These are phyloP conservation scores for Cinclus cinclus DNA, from an alignment of 2,113 vertebrate genomes.

Conservation along the genomic window DNA sequence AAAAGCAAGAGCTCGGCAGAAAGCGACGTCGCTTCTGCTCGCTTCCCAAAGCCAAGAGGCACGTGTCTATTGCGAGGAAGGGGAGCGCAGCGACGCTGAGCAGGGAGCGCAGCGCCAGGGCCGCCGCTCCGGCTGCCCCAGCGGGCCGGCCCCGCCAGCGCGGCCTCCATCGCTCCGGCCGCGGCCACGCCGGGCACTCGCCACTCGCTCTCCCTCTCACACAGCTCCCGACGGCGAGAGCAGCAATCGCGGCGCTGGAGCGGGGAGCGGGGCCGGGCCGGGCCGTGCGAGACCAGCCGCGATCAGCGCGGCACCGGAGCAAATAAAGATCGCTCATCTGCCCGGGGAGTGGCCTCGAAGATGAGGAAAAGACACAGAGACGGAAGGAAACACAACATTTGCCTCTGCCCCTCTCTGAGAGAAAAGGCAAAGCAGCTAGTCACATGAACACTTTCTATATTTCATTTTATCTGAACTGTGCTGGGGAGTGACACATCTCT, in stretches of 20 bases:
- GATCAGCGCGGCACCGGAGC: not conserved
- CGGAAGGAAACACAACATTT: not conserved
- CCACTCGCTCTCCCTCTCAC: too few relatives aligned
- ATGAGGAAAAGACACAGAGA: not conserved
- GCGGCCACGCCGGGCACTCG: too few relatives aligned
- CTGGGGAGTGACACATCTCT: not conserved
- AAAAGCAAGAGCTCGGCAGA: not conserved
- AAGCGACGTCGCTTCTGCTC: rapidly evolving
- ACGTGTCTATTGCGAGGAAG: not conserved
- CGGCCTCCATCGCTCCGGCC: too few relatives aligned
- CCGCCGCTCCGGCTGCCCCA: not conserved
- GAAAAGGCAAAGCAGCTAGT: not conserved
- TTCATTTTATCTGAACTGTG: not conserved
- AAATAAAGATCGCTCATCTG: not conserved
- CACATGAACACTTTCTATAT: not conserved
- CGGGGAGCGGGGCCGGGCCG: rapidly evolving
- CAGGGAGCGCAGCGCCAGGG: not conserved
- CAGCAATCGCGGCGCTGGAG: not conserved
- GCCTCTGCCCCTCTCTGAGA: not conserved
- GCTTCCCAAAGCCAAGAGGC: not conserved
- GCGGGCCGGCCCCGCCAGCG: not conserved
- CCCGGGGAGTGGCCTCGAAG: not conserved
- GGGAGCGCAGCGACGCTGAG: not conserved
- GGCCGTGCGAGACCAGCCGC: not conserved
- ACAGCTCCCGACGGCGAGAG: not conserved